phyloP scores from a whole-genome alignment of 2,888 invertebrate species.

The Ormyrus thymus region DNA sequence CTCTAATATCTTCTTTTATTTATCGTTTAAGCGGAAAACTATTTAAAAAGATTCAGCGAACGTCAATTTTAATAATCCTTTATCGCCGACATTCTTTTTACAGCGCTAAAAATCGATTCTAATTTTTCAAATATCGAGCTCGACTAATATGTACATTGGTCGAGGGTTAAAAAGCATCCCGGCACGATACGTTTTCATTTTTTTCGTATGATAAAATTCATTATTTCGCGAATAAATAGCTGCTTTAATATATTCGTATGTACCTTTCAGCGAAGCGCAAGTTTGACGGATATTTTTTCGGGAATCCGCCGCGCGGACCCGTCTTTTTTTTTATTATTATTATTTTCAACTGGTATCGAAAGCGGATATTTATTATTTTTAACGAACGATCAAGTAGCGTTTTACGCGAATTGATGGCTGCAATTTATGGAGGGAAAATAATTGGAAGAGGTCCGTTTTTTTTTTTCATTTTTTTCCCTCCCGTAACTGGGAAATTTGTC shows the following conservation, averaged over 20 bases:
- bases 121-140: background rate
- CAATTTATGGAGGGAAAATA: background rate
- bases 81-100: background rate
- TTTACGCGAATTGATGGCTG: background rate
- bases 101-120: background rate
- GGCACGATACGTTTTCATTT: no score
- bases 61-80: background rate
- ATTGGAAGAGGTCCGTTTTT: no score
- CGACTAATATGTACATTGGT: constrained; percentile 11
- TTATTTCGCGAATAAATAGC: constrained; percentile 70
- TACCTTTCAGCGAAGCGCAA: constrained; percentile 58
- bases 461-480: background rate
- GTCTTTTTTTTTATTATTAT: constrained; percentile 11
- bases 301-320: background rate
- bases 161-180: background rate
- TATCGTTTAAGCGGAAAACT: no score
- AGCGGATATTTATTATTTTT: constrained; percentile 32
- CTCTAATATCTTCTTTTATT: no score
- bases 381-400: background rate
- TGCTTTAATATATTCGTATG: constrained; percentile 69
- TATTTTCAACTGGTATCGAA: background rate
- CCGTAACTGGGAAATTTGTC: constrained; percentile 11
- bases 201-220: constrained; percentile 60
- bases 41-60: no score
- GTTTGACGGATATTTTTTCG: constrained; percentile 7